Evolutionary conservation across 2,797 vertebrate species (phyloP), one percentile per base, ranked within the genome.

Genomic region (Acropternis orthonyx): DNA sequence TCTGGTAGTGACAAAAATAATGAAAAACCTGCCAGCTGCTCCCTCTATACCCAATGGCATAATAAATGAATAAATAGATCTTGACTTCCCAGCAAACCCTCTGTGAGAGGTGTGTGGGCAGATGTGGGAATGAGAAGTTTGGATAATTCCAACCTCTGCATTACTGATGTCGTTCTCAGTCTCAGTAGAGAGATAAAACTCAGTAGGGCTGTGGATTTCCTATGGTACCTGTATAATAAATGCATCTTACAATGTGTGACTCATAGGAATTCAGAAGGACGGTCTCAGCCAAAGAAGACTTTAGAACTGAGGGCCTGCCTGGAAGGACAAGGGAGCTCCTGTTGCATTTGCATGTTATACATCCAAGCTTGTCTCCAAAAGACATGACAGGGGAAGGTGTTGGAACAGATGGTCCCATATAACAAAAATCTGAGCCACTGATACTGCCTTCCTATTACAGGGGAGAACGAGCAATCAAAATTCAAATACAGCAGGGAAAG

Each of bases 1-100:
- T 41, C 16, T 36, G 16, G 14, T 61, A 79, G 46, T 54, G 23
- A 59, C n/a, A n/a, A 36, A 69, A 55, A 23, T 36, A 86, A 81
- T 56, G 41, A 75, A 87, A 87, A 82, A 4, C 12, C 2, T 36
- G 41, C 30, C 51, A 17, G 17, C 41, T 65, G 14, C 46, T 89
- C 75, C 28, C 51, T 39, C 36, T 3, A 4, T 22, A 12, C 5
- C 15, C 16, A 46, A 30, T 0, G 0, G 34, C 46, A 49, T 51
- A 69, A 49, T 37, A 56, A 82, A 89, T 37, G 52, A 82, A 89
- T 48, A 89, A 78, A 61, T 7, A 65, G 59, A 56, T 52, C 61
- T 9, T 34, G 30, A 36, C 24, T 72, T 68, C 27, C 6, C 79
- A 56, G 78, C 1, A 2, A 73, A 21, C 3, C 9, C 11, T 59